phyloP scores from a whole-genome alignment of 2,888 invertebrate species.

The Oligia strigilis region DNA sequence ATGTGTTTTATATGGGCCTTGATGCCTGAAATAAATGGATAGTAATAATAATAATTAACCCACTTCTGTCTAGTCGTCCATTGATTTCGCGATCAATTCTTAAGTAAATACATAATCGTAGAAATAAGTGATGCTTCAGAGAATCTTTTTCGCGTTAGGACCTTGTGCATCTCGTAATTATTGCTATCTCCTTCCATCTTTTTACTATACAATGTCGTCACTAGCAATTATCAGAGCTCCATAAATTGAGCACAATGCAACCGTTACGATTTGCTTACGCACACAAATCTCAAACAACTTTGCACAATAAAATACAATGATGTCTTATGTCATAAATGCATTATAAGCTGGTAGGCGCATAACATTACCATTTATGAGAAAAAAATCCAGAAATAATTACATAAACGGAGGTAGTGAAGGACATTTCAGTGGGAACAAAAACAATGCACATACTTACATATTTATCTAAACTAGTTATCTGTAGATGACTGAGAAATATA shows the following conservation, averaged over 20 bases:
- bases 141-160: conserved; percentile 38
- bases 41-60: conserved; percentile 30
- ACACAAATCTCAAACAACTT: not conserved
- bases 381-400: conserved; percentile 50
- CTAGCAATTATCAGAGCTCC: conserved; percentile 24
- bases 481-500: conserved; percentile 43
- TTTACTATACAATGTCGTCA: conserved; percentile 32
- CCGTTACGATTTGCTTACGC: conserved; percentile 24
- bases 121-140: conserved; percentile 52
- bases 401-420: conserved; percentile 49
- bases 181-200: conserved; percentile 47
- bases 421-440: conserved; percentile 49
- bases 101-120: conserved; percentile 30
- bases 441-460: conserved; percentile 47
- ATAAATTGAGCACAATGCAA: conserved; percentile 39
- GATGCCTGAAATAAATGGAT: no score
- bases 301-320: conserved; percentile 34
- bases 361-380: conserved; percentile 31
- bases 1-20: no score
- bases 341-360: conserved; percentile 31
- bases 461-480: conserved; percentile 58
- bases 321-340: conserved; percentile 41
- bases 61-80: conserved; percentile 30
- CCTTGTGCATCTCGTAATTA: conserved; percentile 58
- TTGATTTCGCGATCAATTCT: conserved; percentile 50